Evolutionary conservation across 2,113 vertebrate species (phyloP).

Genomic region (Megaceryle torquata): DNA sequence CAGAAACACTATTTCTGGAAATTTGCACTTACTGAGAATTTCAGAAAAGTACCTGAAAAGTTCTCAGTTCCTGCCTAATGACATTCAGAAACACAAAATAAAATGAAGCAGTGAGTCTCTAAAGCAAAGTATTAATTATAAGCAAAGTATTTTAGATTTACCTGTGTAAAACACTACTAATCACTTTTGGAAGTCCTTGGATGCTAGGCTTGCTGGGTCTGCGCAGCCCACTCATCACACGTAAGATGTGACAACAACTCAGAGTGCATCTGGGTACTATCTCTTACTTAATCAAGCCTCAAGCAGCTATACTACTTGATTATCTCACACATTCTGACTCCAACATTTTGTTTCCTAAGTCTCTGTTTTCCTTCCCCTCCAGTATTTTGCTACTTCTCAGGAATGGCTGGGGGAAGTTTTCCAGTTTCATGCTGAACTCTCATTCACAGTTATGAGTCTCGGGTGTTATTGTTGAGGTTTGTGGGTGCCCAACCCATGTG

Average conservation of each 20-base stretch:
- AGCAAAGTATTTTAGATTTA: not conserved
- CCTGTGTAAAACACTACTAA: not conserved
- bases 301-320: not conserved
- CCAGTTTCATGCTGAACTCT: not conserved
- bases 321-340: not conserved
- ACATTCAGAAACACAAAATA: not conserved
- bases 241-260: not conserved
- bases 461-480: not conserved
- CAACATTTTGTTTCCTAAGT: not conserved
- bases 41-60: not conserved
- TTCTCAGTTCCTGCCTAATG: not conserved
- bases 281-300: not conserved
- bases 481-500: not conserved
- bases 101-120: not conserved
- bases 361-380: not conserved
- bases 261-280: not conserved
- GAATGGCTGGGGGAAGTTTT: not conserved
- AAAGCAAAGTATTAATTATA: not conserved
- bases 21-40: not conserved
- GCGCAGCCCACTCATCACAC: not conserved
- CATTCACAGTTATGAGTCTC: accelerated
- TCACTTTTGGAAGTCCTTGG: not conserved
- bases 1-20: not conserved
- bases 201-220: not conserved
- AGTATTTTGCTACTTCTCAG: not conserved